These are phyloP conservation scores for Sphaeridia pumilis DNA, from an alignment of 2,888 invertebrate genomes.

Conservation along the genomic window DNA sequence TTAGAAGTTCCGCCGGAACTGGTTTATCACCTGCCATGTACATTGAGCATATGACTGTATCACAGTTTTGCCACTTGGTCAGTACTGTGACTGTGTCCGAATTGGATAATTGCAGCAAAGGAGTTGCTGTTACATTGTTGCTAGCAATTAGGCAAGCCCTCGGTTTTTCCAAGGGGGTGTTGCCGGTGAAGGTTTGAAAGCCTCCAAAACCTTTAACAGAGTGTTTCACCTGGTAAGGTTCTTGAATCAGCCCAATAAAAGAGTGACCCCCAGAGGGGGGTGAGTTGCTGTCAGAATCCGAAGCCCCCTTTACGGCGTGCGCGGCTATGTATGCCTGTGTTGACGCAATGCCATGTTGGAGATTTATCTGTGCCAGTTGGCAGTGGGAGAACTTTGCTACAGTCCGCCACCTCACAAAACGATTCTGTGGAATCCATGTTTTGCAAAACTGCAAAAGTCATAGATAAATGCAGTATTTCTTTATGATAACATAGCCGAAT, in stretches of 20 bases:
- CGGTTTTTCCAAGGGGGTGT: background rate
- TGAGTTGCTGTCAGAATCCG: background rate
- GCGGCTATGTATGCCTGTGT: no score
- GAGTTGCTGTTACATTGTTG: background rate
- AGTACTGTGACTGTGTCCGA: background rate
- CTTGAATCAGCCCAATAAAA: background rate
- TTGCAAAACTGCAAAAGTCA: no score
- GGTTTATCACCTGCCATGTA: background rate
- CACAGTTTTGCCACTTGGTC: background rate
- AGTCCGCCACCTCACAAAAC: no score
- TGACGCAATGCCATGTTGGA: no score
- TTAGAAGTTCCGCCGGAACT: background rate
- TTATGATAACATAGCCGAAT: no score
- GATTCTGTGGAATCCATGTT: no score
- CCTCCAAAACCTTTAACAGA: background rate
- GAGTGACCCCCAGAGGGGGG: background rate
- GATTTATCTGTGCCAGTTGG: no score
- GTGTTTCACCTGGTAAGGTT: background rate
- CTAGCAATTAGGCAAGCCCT: background rate
- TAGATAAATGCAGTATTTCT: no score
- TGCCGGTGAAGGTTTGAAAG: background rate
- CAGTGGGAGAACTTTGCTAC: no score
- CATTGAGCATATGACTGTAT: background rate
- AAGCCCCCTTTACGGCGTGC: no score
- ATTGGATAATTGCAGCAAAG: background rate